Evolutionary conservation across 2,888 invertebrate genomes (phyloP), one percentile per base, ranked within the genome.

Genomic region (Epinotia brunnichana): DNA sequence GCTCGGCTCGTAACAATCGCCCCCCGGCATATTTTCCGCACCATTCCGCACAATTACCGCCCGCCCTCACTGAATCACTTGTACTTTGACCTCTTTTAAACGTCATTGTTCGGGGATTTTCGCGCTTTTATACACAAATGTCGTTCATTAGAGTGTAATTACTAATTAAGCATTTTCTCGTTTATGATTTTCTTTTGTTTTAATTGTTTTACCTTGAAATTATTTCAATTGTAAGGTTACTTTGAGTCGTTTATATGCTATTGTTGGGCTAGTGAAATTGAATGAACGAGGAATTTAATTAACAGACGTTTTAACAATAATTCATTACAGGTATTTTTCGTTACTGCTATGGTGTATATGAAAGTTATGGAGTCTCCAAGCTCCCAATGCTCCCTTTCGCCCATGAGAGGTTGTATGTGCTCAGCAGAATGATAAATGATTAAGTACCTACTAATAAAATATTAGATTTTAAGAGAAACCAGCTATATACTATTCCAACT

Each of bases 21-120:
- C 75, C 78, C 78, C 77, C 63, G 60, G 74, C 75, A 75, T 78
- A 81, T 85, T 85, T 85, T 85, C 82, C 80, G 76, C 78, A 74
- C 79, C 80, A 83, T 83, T 77, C 74, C 75, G 66, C 75, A 73
- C 78, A 81, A 81, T 80, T 79, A 80, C 77, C 74, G 72, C 77
- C 74, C 74, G 72, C 78, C 75, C 77, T 78, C 79, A 76, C 77
- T 77, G 76, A 75, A 75, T 73, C 74, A 75, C 77, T 68, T 63
- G 78, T 78, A 76, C 78, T 82, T 80, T 81, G 82, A 83, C 83
- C 83, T 79, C 80, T 68, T 74, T 75, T 69, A 61, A 72, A 71
- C 63, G 70, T 75, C 76, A 79, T 81, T 77, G 79, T 80, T 48
- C 35, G 69, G 61, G 61, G 62, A 74, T 70, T 74, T 73, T 73